Base-by-base conservation (phyloP, 1,140 invertebrate genomes). In the Lasioglossum baleicum region DNA sequence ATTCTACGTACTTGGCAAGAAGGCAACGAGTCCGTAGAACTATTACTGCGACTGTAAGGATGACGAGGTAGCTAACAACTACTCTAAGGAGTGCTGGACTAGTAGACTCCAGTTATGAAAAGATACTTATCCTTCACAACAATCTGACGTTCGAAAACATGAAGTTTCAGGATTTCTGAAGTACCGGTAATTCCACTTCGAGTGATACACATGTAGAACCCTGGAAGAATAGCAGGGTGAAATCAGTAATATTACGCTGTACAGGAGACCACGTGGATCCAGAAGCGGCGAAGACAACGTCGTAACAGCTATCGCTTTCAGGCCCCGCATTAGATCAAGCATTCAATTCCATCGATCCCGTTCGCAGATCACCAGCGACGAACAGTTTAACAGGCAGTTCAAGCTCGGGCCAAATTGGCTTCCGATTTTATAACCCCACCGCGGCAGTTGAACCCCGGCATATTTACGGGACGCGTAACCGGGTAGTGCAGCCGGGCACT, bases 391-490 rank as follows among this genome's bases (percentile, higher is more conserved):
- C 56, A 8, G 56, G 56, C 20, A 8, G 20, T 17, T n/a, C 17
- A 8, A n/a, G 56, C 56, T 6, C 4, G 56, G 56, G 56, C 56
- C 56, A 58, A 58, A 58, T 58, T 58, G 56, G 56, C 56, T 22
- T n/a, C 26, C 63, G 73, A 75, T 68, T 67, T 75, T 68, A 64
- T 15, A 74, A 65, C 60, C 58, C 44, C 22, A 13, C 4, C 20
- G 40, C 40, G 40, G n/a, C 42, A 7, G 31, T 22, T 26, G 48
- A 75, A 7, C 31, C n/a, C n/a, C 22, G 48, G 53, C 0, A 26
- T 75, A 73, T 79, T 73, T 79, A 79, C 68, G 69, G 40, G 58
- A 73, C 58, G 60, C 58, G 40, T 48, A 73, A 63, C 26, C 44
- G 26, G 44, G 72, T 48, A 35, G 44, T 17, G 10, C 42, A 17